Evolutionary conservation across 2,888 invertebrate species (phyloP).

Genomic region (Bellardia pandia): DNA sequence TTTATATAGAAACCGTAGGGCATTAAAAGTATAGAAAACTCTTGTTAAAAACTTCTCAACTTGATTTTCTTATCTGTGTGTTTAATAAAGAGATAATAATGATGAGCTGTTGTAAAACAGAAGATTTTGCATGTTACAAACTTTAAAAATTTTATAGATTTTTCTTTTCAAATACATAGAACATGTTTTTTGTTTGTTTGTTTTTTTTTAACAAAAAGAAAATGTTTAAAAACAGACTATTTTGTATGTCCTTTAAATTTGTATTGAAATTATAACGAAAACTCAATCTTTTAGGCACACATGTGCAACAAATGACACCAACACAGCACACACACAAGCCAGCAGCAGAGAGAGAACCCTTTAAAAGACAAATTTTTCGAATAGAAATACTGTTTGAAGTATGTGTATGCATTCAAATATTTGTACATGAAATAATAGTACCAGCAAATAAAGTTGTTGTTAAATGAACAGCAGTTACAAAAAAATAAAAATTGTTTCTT

Average conservation of each 20-base stretch:
- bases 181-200: too few relatives aligned
- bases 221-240: background rate
- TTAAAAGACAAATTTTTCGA: conserved; percentile 9
- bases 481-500: conserved; percentile 37
- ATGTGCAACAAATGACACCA: conserved; percentile 65
- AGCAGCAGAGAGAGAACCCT: background rate
- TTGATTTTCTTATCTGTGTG: background rate
- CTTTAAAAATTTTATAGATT: conserved; percentile 22
- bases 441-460: conserved; percentile 39
- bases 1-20: background rate
- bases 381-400: background rate
- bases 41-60: background rate
- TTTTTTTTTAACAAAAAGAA: too few relatives aligned
- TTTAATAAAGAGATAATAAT: conserved; percentile 13
- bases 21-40: background rate
- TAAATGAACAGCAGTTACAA: conserved; percentile 31
- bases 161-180: background rate
- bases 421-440: conserved; percentile 50
- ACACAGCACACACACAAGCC: background rate
- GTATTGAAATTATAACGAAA: conserved; percentile 32
- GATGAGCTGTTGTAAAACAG: conserved; percentile 40
- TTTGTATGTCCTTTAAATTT: conserved; percentile 8
- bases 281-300: conserved; percentile 37
- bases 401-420: background rate
- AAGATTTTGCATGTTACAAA: conserved; percentile 20